Evolutionary conservation across 2,888 invertebrate species (phyloP).

Genomic region (Drosophila formosana): DNA sequence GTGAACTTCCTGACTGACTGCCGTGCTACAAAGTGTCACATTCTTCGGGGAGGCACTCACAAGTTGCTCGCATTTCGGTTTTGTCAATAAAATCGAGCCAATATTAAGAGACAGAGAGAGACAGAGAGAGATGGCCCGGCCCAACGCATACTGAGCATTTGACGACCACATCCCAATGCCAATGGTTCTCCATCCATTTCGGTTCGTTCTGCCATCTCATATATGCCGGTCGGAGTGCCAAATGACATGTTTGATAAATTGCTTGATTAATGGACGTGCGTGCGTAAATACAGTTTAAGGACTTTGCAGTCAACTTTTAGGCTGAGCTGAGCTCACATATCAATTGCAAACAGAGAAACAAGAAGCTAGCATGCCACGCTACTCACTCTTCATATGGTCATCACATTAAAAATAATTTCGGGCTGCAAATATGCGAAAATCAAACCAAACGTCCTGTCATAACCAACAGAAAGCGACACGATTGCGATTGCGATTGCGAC

Average conservation of each 20-base stretch:
- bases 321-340: conserved; percentile 43
- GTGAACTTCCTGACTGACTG: conserved; percentile 42
- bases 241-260: conserved; percentile 79
- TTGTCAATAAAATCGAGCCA: conserved; percentile 25
- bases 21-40: conserved; percentile 33
- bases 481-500: not conserved
- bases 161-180: conserved; percentile 9
- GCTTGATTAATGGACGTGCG: conserved; percentile 76
- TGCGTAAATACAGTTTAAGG: conserved; percentile 73
- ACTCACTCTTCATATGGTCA: conserved; percentile 14
- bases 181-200: conserved; percentile 2
- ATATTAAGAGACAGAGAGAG: conserved; percentile 4
- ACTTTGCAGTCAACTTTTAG: conserved; percentile 53
- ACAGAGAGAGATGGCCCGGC: not conserved
- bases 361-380: not conserved
- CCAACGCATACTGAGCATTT: not conserved
- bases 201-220: conserved; percentile 1
- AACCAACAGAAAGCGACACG: not conserved
- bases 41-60: conserved; percentile 16
- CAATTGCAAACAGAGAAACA: conserved; percentile 31
- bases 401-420: conserved; percentile 66
- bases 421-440: conserved; percentile 38
- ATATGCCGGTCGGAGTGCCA: not conserved
- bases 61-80: conserved; percentile 32
- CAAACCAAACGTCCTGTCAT: conserved; percentile 27